These are phyloP conservation scores for Rynchops niger DNA, from an alignment of 2,113 vertebrate species.

Conservation along the genomic window DNA sequence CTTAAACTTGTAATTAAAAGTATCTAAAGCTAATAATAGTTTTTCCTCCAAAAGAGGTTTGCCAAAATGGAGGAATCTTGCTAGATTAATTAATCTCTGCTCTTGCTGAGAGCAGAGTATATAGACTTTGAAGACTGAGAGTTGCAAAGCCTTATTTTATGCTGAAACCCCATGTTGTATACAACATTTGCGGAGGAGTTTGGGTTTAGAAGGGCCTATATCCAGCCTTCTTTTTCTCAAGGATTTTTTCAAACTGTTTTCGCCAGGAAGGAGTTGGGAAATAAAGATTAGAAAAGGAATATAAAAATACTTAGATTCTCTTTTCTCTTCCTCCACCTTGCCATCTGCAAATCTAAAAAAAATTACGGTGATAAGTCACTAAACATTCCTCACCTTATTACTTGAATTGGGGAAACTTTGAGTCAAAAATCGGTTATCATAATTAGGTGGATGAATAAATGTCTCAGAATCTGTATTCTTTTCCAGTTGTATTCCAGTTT, in stretches of 20 bases:
- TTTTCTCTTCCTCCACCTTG: neutral
- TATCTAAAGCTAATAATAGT: constrained; percentile 37
- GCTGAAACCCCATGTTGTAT: neutral
- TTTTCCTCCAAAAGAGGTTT: constrained; percentile 17
- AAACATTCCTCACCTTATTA: neutral
- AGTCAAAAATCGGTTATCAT: neutral
- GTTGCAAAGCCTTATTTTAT: neutral
- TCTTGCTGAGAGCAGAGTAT: neutral
- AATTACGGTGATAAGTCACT: neutral
- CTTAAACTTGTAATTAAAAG: constrained; percentile 62
- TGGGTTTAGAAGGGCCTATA: neutral
- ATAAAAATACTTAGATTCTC: neutral
- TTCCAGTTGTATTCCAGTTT: neutral
- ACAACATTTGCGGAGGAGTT: neutral
- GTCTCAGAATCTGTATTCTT: neutral
- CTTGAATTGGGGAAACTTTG: neutral
- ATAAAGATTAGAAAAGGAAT: neutral
- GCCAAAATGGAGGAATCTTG: neutral
- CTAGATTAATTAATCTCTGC: constrained; percentile 10
- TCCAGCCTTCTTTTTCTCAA: neutral
- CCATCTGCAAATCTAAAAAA: neutral
- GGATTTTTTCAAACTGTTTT: neutral
- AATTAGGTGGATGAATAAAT: neutral
- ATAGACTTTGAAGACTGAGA: neutral
- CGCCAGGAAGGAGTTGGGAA: neutral